Base-by-base conservation (phyloP, 2,888 invertebrate genomes). In the Suillia variegata region DNA sequence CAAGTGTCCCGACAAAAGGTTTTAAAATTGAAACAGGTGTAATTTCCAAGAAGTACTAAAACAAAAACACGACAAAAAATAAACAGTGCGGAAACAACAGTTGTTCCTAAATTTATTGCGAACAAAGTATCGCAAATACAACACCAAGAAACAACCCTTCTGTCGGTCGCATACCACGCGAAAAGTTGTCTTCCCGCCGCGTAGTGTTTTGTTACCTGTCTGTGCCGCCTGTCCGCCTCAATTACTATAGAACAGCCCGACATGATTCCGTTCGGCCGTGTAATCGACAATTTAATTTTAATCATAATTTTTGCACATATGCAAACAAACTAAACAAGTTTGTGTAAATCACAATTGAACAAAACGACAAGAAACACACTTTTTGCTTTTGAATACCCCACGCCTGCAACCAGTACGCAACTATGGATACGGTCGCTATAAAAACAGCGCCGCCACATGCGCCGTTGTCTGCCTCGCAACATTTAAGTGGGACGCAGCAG, bases 371-470 rank as follows among this genome's bases (percentile, higher is more conserved):
- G 8, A 17, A 50, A 24, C 50, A n/a, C n/a, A n/a, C 24, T 48
- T 12, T n/a, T 20, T 48, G 48, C 48, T 10, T 13, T 21, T 21
- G 12, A 3, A 20, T n/a, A n/a, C n/a, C n/a, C n/a, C n/a, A n/a
- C 8, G 18, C n/a, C 18, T 17, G 5, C 6, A 42, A 42, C 18
- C 33, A 13, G 8, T 33, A 10, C 8, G 33, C n/a, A 6, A 45
- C n/a, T 45, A 78, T 78, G 78, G 78, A 79, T 71, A 78, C 78
- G 18, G 73, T 79, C 59, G 78, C 78, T 62, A 78, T 78, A 51
- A 78, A 78, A 63, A 78, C 78, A 15, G 71, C 77, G 61, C 74
- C 78, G 65, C 79, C 78, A 58, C 78, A 78, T 70, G 78, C 77
- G 63, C 79, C 79, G 56, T 67, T 79, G 22, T 69, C 79, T 45